Percentiles rank a stretch among this genome's conserved stretches.
phyloP scores from a whole-genome alignment of 1,140 invertebrate species.

The Bombus vancouverensis region DNA sequence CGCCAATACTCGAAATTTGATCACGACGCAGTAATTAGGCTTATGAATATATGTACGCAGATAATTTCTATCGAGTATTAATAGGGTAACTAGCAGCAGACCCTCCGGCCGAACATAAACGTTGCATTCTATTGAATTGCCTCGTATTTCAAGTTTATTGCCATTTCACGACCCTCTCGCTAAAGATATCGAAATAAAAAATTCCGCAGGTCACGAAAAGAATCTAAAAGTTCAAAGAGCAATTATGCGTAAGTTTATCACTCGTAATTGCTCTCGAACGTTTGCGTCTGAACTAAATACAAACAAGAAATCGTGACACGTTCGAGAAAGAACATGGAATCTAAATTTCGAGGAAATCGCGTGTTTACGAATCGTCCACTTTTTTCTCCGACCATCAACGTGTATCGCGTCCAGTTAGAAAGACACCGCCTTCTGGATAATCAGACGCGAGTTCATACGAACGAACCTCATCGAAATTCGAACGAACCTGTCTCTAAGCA shows the following conservation, averaged over 20 bases:
- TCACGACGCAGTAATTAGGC: not conserved
- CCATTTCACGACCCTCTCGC: not conserved
- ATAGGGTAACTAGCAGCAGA: not conserved
- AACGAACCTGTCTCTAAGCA: not conserved
- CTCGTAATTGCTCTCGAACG: not conserved
- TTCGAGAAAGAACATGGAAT: not conserved
- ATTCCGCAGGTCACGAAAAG: not conserved
- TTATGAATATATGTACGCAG: not conserved
- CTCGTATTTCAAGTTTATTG: not conserved
- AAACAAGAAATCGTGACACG: not conserved
- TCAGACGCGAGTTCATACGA: not conserved
- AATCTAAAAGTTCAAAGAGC: not conserved
- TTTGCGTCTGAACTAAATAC: too few relatives aligned
- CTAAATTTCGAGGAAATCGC: not conserved
- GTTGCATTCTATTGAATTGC: not conserved
- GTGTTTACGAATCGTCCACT: not conserved
- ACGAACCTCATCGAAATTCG: slow-evolving; percentile 38
- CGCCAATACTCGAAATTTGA: not conserved
- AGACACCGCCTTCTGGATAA: not conserved
- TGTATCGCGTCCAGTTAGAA: not conserved
- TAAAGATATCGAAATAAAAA: not conserved
- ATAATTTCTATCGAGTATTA: slow-evolving; percentile 8
- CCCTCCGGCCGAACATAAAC: not conserved
- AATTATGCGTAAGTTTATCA: not conserved
- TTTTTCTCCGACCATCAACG: not conserved